Evolutionary conservation across 2,113 vertebrate genomes (phyloP).

Genomic region (Cebus imitator): DNA sequence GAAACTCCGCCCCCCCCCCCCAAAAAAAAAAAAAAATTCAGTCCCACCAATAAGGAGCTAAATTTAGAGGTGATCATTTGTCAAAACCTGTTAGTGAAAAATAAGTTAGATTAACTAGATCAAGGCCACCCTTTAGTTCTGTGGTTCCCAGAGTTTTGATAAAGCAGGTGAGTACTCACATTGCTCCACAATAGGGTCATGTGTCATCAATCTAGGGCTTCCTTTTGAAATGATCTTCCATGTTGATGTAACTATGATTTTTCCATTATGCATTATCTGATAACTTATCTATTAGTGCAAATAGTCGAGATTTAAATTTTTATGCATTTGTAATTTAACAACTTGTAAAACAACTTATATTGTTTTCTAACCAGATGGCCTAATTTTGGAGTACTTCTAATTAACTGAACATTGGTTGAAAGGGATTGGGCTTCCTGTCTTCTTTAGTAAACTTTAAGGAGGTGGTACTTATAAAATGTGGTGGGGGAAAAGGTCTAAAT

Average conservation of each 20-base stretch:
- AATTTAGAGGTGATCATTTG: background rate
- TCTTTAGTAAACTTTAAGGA: background rate
- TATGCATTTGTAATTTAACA: background rate
- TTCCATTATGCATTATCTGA: background rate
- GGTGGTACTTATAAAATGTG: background rate
- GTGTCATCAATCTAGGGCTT: background rate
- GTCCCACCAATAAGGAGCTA: background rate
- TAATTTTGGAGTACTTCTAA: background rate
- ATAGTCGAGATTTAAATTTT: background rate
- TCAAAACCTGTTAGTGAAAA: background rate
- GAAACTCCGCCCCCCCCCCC: no score
- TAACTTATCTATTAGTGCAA: background rate
- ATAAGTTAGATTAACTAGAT: background rate
- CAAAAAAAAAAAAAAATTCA: background rate
- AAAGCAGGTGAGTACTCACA: background rate
- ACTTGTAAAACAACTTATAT: background rate
- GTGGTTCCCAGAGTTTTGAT: background rate
- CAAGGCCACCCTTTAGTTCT: background rate
- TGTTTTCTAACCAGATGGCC: background rate
- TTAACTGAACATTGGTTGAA: background rate
- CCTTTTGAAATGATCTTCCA: background rate
- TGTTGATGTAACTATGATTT: background rate
- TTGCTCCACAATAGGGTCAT: background rate
- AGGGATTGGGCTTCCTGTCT: background rate
- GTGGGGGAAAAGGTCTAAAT: background rate